Evolutionary conservation across 2,888 invertebrate genomes (phyloP).

Genomic region (Lissocephala sabroskyi): DNA sequence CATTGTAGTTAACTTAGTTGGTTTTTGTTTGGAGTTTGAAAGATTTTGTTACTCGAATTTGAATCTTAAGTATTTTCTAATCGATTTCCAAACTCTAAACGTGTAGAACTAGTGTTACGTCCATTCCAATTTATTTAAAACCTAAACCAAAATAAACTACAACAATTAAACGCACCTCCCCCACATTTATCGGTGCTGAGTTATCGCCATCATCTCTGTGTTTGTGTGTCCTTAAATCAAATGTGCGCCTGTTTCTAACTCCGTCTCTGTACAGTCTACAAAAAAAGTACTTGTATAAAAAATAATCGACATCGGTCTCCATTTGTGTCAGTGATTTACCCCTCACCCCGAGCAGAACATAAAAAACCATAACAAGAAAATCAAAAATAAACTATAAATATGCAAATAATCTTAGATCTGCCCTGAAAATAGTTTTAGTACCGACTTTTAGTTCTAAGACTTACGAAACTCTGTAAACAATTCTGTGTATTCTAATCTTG

Average conservation of each 20-base stretch:
- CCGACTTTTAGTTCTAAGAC: no score
- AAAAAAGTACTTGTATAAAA: no score
- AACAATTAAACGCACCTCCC: background rate
- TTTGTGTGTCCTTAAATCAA: slow-evolving; percentile 1
- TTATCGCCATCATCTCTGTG: slow-evolving; percentile 10
- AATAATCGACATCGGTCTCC: background rate
- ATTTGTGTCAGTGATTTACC: background rate
- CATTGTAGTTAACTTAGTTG: slow-evolving; percentile 37
- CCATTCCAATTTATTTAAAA: slow-evolving; percentile 14
- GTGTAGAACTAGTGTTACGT: slow-evolving; percentile 54
- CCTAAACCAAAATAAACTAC: slow-evolving; percentile 6
- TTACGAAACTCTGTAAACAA: background rate
- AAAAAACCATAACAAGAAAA: background rate
- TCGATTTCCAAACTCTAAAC: slow-evolving; percentile 43
- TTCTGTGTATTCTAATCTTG: slow-evolving; percentile 16
- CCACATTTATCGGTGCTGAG: background rate
- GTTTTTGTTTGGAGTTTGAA: slow-evolving; percentile 27
- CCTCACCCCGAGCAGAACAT: background rate
- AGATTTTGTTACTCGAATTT: slow-evolving; percentile 27
- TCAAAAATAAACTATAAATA: background rate
- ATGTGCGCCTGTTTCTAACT: slow-evolving; percentile 18
- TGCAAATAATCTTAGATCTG: background rate
- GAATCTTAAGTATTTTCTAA: no score
- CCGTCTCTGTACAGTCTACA: slow-evolving; percentile 3
- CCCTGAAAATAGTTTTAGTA: background rate